Base-by-base conservation (phyloP, 2,113 vertebrate species). In the Thunnus maccoyii region DNA sequence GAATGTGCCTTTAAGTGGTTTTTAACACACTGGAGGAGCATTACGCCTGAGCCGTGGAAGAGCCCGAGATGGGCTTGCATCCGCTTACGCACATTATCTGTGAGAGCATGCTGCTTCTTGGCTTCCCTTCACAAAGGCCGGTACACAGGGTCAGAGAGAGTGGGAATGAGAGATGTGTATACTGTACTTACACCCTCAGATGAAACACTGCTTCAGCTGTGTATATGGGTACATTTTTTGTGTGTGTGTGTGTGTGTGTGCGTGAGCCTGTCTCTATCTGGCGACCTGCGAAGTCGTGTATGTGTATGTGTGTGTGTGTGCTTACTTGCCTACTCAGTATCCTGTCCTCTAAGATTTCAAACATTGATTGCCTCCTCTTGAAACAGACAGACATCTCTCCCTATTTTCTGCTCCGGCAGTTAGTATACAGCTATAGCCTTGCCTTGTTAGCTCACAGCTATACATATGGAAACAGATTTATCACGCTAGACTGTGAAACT, bases 131-230 rank as follows among this genome's bases (percentile, higher is more conserved):
- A 80, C 86, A 84, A 64, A 88, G 86, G 84, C 86, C 60, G 79
- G 92, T 76, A 91, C 91, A 91, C 82, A 83, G 88, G 90, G 91
- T 93, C 93, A 91, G 58, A 83, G 79, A 89, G 91, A 91, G 92
- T 92, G 91, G 89, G 91, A 93, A 90, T 54, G 78, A 86, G 83
- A 82, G 86, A 83, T 84, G 89, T 82, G 86, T 83, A 32, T 27
- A 76, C 87, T 80, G 36, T 41, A 41, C 36, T 41, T 76, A 84
- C 85, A 84, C 86, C 84, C 90, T 93, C 91, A 74, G 51, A 93
- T 87, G 75, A 85, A 90, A 57, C 87, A 57, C 55, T 76, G 82
- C 83, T 54, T 82, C 56, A 51, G 77, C 76, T 70, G 48, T 80
- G 72, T 52, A 52, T 56, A 55, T 32, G 81, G 66, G 18, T 73